Evolutionary conservation across 1,140 invertebrate genomes (phyloP), one percentile per base, ranked within the genome.

Genomic region (Lordiphosa collinella): DNA sequence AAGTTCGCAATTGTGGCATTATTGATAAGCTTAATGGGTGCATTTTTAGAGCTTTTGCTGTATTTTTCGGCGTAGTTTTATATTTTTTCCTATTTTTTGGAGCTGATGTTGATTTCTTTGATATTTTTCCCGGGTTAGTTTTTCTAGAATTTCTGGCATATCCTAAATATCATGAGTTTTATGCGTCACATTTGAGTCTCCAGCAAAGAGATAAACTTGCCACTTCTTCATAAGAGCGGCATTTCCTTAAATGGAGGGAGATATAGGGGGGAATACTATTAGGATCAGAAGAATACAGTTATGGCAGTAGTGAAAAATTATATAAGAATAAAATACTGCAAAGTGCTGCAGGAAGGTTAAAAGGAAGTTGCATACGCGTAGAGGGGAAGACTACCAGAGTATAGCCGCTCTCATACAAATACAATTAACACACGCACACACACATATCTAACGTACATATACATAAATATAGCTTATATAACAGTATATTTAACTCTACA

Each of bases 271-370:
- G 35, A 82, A 82, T 82, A 82, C 76, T 82, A 68, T 57, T 44
- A 25, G 35, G 37, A 38, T 44, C 41, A 6, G n/a, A 51, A 32
- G 25, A 79, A 73, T 78, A 79, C 74, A 53, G 44, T 50, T 75
- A 82, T 82, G 76, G 76, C 76, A 82, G 76, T 82, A 84, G 72
- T 62, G 57, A 82, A 51, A 66, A 60, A 65, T 41, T 31, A 29
- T 56, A 58, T 38, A 52, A 51, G 69, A 36, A 53, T 47, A 69
- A 49, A 82, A 84, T 82, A 82, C 78, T 82, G 76, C 78, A 76
- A 57, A 58, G 52, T 84, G 56, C 53, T 79, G 74, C 73, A 68
- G 63, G 53, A 35, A 49, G 11, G 13, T n/a, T 6, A 41, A 32
- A 22, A 31, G 64, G 22, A 25, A 13, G 13, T 8, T 40, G 59